A percentile compares a stretch with the other conserved stretches of the same genome.
phyloP scores from a whole-genome alignment of 2,888 invertebrate genomes.

The Yponomeuta evonymella region DNA sequence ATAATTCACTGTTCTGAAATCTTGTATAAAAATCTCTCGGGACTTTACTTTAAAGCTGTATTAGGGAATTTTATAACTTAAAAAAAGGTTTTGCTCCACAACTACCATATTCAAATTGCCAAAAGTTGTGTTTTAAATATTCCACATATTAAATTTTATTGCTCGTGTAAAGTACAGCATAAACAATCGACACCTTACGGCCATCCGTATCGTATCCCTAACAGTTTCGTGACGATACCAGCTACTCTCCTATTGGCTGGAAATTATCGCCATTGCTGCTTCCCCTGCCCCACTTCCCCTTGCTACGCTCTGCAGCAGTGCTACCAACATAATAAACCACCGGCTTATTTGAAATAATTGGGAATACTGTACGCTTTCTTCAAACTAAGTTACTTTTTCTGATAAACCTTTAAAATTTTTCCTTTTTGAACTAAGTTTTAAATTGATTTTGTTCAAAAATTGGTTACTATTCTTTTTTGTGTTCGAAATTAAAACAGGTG shows the following conservation, averaged over 20 bases:
- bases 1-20: too few species aligned
- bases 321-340: constrained; percentile 39
- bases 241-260: constrained; percentile 47
- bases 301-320: constrained; percentile 19
- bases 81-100: too few species aligned
- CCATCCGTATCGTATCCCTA: constrained; percentile 24
- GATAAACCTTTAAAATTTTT: neutral
- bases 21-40: too few species aligned
- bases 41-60: too few species aligned
- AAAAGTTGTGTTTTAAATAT: too few species aligned
- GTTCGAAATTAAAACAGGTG: constrained; percentile 7
- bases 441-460: neutral
- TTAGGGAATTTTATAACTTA: too few species aligned
- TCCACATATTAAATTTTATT: too few species aligned
- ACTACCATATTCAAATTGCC: too few species aligned
- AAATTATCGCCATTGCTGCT: constrained; percentile 31
- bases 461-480: neutral
- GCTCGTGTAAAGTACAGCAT: too few species aligned
- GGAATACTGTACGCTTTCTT: neutral
- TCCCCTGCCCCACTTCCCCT: constrained; percentile 10
- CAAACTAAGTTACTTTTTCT: neutral
- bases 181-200: neutral
- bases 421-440: neutral
- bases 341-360: neutral
- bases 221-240: constrained; percentile 10